Conservation (phyloP, 2,797 vertebrate species). For the Fistularia commersonii region DNA sequence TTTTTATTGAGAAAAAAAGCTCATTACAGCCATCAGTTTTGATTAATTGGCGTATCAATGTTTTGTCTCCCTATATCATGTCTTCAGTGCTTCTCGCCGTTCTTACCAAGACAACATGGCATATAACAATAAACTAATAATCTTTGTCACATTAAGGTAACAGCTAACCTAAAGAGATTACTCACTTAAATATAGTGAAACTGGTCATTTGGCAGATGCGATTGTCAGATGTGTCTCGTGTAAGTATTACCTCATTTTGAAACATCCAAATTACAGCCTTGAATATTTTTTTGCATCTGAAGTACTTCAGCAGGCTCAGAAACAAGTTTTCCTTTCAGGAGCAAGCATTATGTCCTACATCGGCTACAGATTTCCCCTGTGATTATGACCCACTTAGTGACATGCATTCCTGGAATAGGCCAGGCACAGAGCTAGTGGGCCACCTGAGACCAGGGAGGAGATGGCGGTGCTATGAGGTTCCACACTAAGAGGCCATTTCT, state of each 20-base stretch:
- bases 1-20: too few species aligned
- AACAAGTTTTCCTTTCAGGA: conserved; percentile 16
- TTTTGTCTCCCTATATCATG: too few species aligned
- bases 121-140: too few species aligned
- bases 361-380: conserved; percentile 48
- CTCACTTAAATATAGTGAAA: too few species aligned
- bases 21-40: too few species aligned
- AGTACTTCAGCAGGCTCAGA: conserved; percentile 14
- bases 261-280: background rate
- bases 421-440: conserved; percentile 36
- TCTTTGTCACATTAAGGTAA: too few species aligned
- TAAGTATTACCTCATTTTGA: background rate
- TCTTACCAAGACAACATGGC: too few species aligned
- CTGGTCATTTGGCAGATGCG: too few species aligned
- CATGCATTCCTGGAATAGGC: conserved; percentile 68
- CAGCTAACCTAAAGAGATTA: too few species aligned
- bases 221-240: too few species aligned
- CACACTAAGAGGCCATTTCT: conserved; percentile 13
- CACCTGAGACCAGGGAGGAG: conserved; percentile 42
- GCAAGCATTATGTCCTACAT: conserved; percentile 37
- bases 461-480: conserved; percentile 15
- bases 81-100: too few species aligned
- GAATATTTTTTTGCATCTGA: conserved; percentile 4
- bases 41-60: too few species aligned
- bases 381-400: conserved; percentile 63